Conservation (phyloP, 2,888 invertebrate genomes). For the Sipha maydis region DNA sequence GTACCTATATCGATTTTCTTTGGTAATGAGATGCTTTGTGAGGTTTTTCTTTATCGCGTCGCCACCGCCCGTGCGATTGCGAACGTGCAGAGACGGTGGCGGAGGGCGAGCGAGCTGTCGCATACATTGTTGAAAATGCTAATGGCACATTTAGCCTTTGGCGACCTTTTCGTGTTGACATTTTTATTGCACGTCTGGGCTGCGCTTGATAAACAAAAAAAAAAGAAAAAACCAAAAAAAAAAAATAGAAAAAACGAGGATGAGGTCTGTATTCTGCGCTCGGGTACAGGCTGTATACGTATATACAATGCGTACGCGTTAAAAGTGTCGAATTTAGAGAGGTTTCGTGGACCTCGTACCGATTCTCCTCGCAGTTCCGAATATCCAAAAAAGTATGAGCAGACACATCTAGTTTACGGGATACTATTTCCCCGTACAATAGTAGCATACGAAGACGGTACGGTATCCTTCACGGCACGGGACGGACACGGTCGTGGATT, state of each 20-base stretch:
- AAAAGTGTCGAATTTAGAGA: too few species aligned
- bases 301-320: background rate
- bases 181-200: slow-evolving; percentile 54
- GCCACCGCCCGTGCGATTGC: too few species aligned
- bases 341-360: too few species aligned
- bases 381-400: too few species aligned
- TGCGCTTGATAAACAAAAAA: background rate
- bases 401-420: too few species aligned
- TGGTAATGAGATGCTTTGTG: slow-evolving; percentile 50
- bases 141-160: slow-evolving; percentile 60
- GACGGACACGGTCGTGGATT: too few species aligned
- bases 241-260: background rate
- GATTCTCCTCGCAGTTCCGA: too few species aligned
- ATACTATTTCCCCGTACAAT: too few species aligned
- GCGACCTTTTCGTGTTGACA: slow-evolving; percentile 59
- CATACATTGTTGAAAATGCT: slow-evolving; percentile 52
- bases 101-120: slow-evolving; percentile 29
- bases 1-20: slow-evolving; percentile 43
- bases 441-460: too few species aligned
- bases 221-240: slow-evolving; percentile 9
- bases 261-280: background rate
- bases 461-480: too few species aligned
- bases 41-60: slow-evolving; percentile 52
- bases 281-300: background rate
- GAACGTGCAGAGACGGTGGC: background rate